phyloP scores from a whole-genome alignment of 2,113 vertebrate species.

The Motacilla alba region DNA sequence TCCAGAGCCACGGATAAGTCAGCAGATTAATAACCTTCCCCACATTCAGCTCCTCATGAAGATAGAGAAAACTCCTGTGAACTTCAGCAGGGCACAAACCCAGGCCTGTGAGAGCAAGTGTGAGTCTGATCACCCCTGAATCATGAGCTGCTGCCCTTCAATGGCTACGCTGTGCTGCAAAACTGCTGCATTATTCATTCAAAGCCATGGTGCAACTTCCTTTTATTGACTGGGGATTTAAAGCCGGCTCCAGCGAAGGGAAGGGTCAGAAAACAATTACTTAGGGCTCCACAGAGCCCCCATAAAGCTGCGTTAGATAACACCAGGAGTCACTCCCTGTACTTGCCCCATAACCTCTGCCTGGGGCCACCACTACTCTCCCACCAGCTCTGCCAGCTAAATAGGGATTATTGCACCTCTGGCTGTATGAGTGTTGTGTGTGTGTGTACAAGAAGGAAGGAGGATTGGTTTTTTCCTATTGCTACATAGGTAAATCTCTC shows the following conservation, averaged over 20 bases:
- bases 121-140: neutral
- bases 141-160: neutral
- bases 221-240: neutral
- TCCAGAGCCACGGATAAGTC: neutral
- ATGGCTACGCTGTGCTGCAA: neutral
- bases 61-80: neutral
- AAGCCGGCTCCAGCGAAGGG: neutral
- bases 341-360: constrained; percentile 7
- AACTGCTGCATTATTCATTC: neutral
- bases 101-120: neutral
- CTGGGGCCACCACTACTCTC: neutral
- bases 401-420: neutral
- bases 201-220: neutral
- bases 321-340: neutral
- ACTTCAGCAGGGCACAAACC: neutral
- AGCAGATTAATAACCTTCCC: neutral
- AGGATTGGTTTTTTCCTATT: neutral
- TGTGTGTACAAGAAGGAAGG: neutral
- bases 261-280: neutral
- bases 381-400: neutral
- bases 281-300: neutral
- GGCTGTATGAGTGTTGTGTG: neutral
- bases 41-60: neutral
- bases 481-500: neutral
- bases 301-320: neutral